Percentiles rank a stretch among this genome's conserved stretches.
phyloP scores from a whole-genome alignment of 2,797 vertebrate species.

The Rhincodon typus region DNA sequence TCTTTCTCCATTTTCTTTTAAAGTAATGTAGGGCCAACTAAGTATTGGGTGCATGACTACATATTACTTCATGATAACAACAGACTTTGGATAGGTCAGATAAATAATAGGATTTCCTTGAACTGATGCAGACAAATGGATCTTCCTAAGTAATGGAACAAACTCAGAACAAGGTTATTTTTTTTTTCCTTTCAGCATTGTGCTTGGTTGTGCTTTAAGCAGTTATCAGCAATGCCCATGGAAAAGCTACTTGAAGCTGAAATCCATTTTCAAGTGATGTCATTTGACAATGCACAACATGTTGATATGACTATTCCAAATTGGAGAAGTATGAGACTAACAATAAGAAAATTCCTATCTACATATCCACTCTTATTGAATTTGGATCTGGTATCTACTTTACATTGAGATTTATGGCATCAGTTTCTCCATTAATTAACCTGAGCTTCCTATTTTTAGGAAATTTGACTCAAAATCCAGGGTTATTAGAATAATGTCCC shows the following conservation, averaged over 20 bases:
- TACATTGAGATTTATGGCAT: not conserved
- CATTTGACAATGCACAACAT: not conserved
- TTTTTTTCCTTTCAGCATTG: not conserved
- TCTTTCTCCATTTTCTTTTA: not conserved
- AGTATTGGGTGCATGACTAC: not conserved
- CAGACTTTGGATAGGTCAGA: not conserved
- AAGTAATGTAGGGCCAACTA: not conserved
- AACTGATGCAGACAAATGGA: not conserved
- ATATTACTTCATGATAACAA: not conserved
- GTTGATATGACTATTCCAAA: not conserved
- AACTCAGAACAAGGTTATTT: constrained; percentile 5
- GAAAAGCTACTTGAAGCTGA: not conserved
- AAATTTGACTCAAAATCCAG: not conserved
- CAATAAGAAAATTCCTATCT: not conserved
- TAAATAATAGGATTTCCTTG: constrained; percentile 13
- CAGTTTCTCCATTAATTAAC: not conserved
- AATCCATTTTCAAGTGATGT: not conserved
- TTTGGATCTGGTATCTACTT: not conserved
- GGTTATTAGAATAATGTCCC: not conserved
- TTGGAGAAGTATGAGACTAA: not conserved
- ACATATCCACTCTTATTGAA: not conserved
- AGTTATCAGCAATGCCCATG: not conserved
- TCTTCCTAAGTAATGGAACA: constrained; percentile 7
- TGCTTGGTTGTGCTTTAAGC: not conserved
- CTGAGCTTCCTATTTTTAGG: not conserved